A percentile compares a stretch with the other conserved stretches of the same genome.
Evolutionary conservation across 35 echinoderm and acorn worm genomes (phyloP).

Genomic region (Apostichopus californicus): DNA sequence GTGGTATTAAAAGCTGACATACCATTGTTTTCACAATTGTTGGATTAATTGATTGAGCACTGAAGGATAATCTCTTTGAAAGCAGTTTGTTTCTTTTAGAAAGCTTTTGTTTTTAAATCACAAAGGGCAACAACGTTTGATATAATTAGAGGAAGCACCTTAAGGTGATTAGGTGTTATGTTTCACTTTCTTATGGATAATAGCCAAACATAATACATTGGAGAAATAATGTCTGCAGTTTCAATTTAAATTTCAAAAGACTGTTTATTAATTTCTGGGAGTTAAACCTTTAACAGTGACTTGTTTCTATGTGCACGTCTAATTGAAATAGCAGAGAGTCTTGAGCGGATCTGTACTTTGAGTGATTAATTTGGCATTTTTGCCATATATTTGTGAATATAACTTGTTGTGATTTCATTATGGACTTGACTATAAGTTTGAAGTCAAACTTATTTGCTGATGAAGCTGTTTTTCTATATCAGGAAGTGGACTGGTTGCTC

Average conservation of each 20-base stretch:
- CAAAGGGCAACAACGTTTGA: too few relatives aligned
- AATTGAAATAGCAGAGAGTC: neutral
- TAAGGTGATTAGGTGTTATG: too few relatives aligned
- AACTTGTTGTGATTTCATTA: neutral
- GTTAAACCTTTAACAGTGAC: too few relatives aligned
- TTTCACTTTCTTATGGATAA: neutral
- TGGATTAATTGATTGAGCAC: too few relatives aligned
- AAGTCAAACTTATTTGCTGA: neutral
- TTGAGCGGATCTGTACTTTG: neutral
- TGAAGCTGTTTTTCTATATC: neutral
- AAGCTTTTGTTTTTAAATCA: too few relatives aligned
- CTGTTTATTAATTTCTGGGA: too few relatives aligned
- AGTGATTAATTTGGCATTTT: neutral
- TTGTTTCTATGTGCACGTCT: neutral
- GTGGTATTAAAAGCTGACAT: too few relatives aligned
- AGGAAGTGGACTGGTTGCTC: neutral
- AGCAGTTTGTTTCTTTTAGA: too few relatives aligned
- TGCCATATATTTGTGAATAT: neutral
- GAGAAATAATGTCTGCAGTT: neutral
- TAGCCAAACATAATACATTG: neutral
- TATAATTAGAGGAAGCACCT: too few relatives aligned
- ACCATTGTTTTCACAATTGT: too few relatives aligned
- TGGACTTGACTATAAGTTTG: neutral
- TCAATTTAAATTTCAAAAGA: neutral
- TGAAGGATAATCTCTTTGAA: too few relatives aligned